These are phyloP conservation scores for Tenthredo scrophulariae DNA, from an alignment of 2,888 invertebrate genomes.

Conservation along the genomic window DNA sequence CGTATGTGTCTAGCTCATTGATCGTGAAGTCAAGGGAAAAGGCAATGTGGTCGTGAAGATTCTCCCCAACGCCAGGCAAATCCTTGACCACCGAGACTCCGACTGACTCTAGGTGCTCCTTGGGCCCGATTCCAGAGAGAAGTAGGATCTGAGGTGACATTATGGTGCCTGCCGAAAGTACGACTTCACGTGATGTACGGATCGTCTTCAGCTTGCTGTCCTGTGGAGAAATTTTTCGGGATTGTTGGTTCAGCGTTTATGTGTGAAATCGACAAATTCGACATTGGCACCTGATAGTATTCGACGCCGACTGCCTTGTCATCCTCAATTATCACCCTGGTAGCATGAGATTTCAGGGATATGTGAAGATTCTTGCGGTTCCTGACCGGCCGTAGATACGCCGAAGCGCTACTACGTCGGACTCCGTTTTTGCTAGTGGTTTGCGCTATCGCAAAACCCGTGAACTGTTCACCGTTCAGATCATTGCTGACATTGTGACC, in stretches of 20 bases:
- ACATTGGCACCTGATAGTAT: not conserved
- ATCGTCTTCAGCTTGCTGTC: constrained; percentile 59
- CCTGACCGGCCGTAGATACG: not conserved
- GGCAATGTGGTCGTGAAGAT: constrained; percentile 85
- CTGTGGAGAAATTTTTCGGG: constrained; percentile 55
- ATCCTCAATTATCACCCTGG: not conserved
- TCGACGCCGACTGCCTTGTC: not conserved
- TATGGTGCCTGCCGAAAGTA: constrained; percentile 83
- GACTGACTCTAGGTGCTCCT: constrained; percentile 80
- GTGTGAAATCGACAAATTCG: not conserved
- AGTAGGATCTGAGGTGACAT: constrained; percentile 85
- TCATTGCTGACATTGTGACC: not conserved
- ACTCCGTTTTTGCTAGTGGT: not conserved
- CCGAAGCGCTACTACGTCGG: not conserved
- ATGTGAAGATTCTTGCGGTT: constrained; percentile 70
- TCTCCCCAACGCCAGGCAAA: constrained; percentile 85
- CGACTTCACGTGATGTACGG: constrained; percentile 76
- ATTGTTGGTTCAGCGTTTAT: too few species aligned
- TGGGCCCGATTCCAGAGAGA: constrained; percentile 85
- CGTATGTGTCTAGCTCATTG: constrained; percentile 78
- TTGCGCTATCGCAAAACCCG: not conserved
- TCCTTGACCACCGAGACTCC: constrained; percentile 82
- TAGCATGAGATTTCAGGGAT: not conserved
- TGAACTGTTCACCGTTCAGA: not conserved
- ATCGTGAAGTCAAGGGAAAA: constrained; percentile 81